Evolutionary conservation across 2,888 invertebrate species (phyloP), one percentile per base, ranked within the genome.

Genomic region (Mesochorus sp.): DNA sequence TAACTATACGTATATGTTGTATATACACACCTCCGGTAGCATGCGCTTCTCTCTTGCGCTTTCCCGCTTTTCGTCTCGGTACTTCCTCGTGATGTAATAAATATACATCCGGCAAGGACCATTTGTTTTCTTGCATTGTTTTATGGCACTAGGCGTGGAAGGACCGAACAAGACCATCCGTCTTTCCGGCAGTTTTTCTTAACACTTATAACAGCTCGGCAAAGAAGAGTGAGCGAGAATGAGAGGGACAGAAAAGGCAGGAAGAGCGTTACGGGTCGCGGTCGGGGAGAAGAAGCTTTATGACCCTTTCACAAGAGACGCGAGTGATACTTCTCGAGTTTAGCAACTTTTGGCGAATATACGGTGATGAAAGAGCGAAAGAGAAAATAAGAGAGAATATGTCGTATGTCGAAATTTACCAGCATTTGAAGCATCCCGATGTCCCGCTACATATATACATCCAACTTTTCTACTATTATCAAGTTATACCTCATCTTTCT

Each of bases 121-220:
- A 86, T 88, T 88, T 87, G 86, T 88, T 88, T 86, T 72, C 80
- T 76, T 66, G 83, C 83, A 84, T 86, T 84, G 85, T 87, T 86
- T 85, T 85, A 86, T 84, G 81, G 79, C 83, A 57, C 57, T 76
- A 79, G 66, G 77, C 76, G 77, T 53, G 79, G 39, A 80, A 68
- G 78, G 76, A 34, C 68, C 81, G 76, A 84, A 76, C 82, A 80
- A 81, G 66, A 77, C 80, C 84, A 87, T 87, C 81, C 82, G 84
- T 87, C 87, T 87, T 86, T 79, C 57, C 76, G 80, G 70, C 82
- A 81, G 83, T 83, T 85, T 85, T 86, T 86, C 84, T 61, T 53
- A 66, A 62, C 61, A 44, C 62, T 78, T 64, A 80, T 74, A 68
- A 68, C 37, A 68, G 47, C 47, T 82, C 80, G 76, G 49, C 47